Evolutionary conservation across 2,888 invertebrate genomes (phyloP).

Genomic region (Stenodera caucasica): DNA sequence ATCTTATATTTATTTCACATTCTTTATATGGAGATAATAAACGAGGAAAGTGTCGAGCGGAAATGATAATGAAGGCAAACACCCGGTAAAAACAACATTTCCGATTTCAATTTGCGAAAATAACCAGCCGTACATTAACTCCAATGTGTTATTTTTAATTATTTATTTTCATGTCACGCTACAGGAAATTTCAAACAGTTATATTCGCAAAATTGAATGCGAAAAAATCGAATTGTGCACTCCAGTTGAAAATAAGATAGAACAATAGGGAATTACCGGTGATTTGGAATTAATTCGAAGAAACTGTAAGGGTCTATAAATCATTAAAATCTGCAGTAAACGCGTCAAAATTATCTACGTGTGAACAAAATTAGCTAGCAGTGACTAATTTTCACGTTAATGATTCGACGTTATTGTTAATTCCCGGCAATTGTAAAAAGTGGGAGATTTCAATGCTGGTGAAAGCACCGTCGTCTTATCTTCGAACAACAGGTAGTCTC

Average conservation of each 20-base stretch:
- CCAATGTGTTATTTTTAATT: neutral
- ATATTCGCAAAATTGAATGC: neutral
- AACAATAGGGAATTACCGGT: neutral
- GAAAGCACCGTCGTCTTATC: slow-evolving; percentile 28
- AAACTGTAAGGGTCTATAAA: no score
- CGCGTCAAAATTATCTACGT: no score
- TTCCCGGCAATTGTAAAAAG: slow-evolving; percentile 17
- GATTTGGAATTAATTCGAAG: no score
- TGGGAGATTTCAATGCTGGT: slow-evolving; percentile 43
- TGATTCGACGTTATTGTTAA: neutral
- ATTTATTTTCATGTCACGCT: neutral
- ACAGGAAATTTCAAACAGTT: neutral
- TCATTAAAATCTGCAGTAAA: no score
- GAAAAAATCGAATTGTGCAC: neutral
- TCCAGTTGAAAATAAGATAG: neutral
- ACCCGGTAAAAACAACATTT: neutral
- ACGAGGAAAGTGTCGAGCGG: neutral
- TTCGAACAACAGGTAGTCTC: neutral
- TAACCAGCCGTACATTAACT: neutral
- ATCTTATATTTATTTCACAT: slow-evolving; percentile 32
- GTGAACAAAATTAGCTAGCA: no score
- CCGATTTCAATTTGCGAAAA: neutral
- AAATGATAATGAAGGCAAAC: neutral
- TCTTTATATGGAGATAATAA: slow-evolving; percentile 3
- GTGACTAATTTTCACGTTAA: neutral